A percentile compares a stretch with the other conserved stretches of the same genome.
phyloP scores from a whole-genome alignment of 1,140 invertebrate genomes.

The Papilio xuthus region DNA sequence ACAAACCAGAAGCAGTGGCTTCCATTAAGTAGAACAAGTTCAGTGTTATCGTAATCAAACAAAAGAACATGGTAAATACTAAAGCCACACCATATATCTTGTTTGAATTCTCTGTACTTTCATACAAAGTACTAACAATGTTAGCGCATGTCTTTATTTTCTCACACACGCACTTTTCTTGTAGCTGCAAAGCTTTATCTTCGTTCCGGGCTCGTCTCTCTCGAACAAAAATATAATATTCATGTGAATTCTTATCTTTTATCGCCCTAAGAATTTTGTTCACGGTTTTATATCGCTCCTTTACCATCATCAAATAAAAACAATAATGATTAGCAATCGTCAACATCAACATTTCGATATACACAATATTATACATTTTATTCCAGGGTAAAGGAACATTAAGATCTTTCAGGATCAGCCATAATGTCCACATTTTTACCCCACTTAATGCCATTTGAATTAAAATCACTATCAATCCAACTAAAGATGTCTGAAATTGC shows the following conservation, averaged over 20 bases:
- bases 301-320: constrained; percentile 48
- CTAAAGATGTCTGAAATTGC: constrained; percentile 44
- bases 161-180: constrained; percentile 55
- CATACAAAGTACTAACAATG: constrained; percentile 57
- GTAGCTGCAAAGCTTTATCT: constrained; percentile 44
- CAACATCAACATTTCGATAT: constrained; percentile 52
- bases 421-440: constrained; percentile 51
- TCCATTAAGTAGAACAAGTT: constrained; percentile 72
- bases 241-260: constrained; percentile 43
- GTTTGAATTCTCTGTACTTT: constrained; percentile 46
- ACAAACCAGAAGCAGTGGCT: constrained; percentile 63
- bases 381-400: constrained; percentile 45
- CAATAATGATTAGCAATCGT: constrained; percentile 53
- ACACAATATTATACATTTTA: constrained; percentile 56
- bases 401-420: constrained; percentile 45
- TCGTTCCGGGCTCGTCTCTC: constrained; percentile 41
- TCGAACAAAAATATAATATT: constrained; percentile 51
- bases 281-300: constrained; percentile 50
- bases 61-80: constrained; percentile 51
- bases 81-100: constrained; percentile 58
- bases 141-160: constrained; percentile 60
- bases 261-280: constrained; percentile 57
- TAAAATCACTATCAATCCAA: constrained; percentile 42
- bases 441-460: constrained; percentile 45
- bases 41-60: constrained; percentile 50